Evolutionary conservation across 2,888 invertebrate genomes (phyloP).

Genomic region (Leptopilina drosophilae): DNA sequence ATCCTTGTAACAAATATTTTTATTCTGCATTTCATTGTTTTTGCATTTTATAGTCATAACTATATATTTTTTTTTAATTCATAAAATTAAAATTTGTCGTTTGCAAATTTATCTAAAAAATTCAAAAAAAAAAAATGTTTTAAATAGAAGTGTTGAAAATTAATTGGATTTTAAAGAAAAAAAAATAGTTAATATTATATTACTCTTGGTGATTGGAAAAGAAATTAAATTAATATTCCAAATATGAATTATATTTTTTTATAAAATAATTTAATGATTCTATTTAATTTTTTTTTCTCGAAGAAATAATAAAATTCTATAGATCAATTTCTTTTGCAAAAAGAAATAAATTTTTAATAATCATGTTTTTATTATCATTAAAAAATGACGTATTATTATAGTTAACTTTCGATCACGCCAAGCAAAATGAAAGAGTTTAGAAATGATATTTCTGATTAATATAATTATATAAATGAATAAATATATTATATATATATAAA

Average conservation of each 20-base stretch:
- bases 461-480: constrained; percentile 46
- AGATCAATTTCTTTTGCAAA: background rate
- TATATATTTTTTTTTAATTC: constrained; percentile 1
- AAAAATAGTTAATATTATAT: background rate
- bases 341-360: constrained; percentile 10
- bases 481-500: constrained; percentile 53
- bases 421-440: constrained; percentile 57
- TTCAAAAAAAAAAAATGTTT: background rate
- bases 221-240: no score
- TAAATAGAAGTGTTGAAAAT: background rate
- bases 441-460: constrained; percentile 65
- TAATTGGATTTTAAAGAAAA: background rate
- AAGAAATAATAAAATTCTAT: background rate
- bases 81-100: background rate
- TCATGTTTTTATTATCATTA: background rate
- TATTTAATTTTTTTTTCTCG: no score
- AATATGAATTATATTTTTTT: no score
- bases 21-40: background rate
- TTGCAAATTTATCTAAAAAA: background rate
- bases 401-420: constrained; percentile 62
- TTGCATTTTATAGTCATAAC: constrained; percentile 8
- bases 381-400: constrained; percentile 44
- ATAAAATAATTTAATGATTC: no score
- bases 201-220: no score
- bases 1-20: background rate